Evolutionary conservation across 2,113 vertebrate species (phyloP).

Genomic region (crab-eating macaque (Macaca fascicularis)): DNA sequence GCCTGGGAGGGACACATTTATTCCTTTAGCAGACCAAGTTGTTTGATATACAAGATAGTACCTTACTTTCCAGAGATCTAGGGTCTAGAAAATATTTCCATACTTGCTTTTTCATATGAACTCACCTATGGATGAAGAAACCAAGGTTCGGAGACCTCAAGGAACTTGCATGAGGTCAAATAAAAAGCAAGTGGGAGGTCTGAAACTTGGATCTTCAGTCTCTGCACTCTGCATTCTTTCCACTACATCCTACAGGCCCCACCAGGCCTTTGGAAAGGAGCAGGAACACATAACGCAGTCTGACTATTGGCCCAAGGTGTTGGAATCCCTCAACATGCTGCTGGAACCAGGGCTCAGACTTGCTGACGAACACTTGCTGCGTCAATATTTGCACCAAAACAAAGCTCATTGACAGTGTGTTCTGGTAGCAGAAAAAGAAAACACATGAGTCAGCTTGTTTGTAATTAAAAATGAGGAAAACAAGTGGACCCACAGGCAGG

Average conservation of each 20-base stretch:
- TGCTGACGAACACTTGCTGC: not conserved
- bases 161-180: not conserved
- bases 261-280: not conserved
- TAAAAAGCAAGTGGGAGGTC: not conserved
- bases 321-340: not conserved
- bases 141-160: not conserved
- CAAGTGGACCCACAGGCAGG: slow-evolving; percentile 4
- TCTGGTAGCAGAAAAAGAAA: slow-evolving; percentile 24
- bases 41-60: not conserved
- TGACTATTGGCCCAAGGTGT: not conserved
- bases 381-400: not conserved
- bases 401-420: not conserved
- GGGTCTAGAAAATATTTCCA: not conserved
- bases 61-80: not conserved
- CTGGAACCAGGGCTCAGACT: not conserved
- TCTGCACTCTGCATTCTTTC: not conserved
- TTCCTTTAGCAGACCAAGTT: not conserved
- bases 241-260: too few relatives aligned
- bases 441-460: not conserved
- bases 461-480: slow-evolving; percentile 43
- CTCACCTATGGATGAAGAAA: not conserved
- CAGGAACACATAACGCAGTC: not conserved
- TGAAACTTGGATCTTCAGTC: not conserved
- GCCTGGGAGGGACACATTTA: not conserved
- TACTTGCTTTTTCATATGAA: not conserved